Percentiles rank a stretch among this genome's conserved stretches.
Evolutionary conservation across 1,140 invertebrate species (phyloP).

Genomic region (Macrobrachium rosenbergii): DNA sequence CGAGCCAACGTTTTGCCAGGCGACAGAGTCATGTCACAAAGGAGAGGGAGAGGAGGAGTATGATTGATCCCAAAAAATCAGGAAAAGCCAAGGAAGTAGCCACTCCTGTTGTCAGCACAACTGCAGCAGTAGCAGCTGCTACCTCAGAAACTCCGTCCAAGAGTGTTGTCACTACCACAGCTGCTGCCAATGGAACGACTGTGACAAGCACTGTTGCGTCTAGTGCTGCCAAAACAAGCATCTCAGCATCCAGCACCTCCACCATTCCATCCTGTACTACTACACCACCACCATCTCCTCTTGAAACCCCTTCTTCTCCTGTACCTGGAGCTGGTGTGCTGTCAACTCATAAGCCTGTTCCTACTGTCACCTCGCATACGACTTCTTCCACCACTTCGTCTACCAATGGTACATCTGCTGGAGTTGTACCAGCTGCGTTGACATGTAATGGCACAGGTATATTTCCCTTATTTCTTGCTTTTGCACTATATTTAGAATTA

Average conservation of each 20-base stretch:
- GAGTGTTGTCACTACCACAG: conserved; percentile 7
- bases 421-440: background rate
- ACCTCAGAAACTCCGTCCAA: background rate
- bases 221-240: background rate
- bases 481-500: no score
- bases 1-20: conserved; percentile 94
- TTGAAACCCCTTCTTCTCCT: conserved; percentile 24
- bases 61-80: background rate
- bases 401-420: background rate
- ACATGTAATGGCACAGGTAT: conserved; percentile 36
- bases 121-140: background rate
- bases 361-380: conserved; percentile 15
- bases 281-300: conserved; percentile 20
- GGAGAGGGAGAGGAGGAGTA: conserved; percentile 79
- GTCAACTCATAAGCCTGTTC: background rate
- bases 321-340: background rate
- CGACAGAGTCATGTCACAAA: conserved; percentile 86
- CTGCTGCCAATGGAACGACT: background rate
- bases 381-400: conserved; percentile 13
- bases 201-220: background rate
- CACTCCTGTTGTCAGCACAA: background rate
- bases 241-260: conserved; percentile 6
- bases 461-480: background rate
- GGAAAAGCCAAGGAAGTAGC: background rate
- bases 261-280: conserved; percentile 13